phyloP scores from a whole-genome alignment of 1,140 invertebrate species.

The Tribolium madens region DNA sequence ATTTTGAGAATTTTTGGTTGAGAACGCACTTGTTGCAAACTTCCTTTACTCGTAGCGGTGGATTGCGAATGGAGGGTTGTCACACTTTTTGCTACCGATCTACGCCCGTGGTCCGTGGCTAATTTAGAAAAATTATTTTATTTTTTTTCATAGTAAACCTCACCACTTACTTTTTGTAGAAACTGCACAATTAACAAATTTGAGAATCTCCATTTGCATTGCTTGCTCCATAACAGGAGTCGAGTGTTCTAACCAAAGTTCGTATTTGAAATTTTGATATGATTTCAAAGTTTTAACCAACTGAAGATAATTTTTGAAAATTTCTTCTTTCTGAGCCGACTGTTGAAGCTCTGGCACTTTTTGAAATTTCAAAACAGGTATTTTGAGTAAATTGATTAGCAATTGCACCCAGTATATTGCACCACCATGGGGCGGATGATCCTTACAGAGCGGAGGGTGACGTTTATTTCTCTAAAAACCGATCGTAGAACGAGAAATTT shows the following conservation, averaged over 20 bases:
- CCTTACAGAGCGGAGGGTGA: slow-evolving; percentile 79
- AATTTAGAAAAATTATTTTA: not conserved
- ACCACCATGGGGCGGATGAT: slow-evolving; percentile 83
- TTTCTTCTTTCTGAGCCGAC: slow-evolving; percentile 78
- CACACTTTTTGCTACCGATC: not conserved
- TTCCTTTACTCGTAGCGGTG: not conserved
- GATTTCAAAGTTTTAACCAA: slow-evolving; percentile 80
- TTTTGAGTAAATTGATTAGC: slow-evolving; percentile 82
- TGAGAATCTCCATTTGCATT: slow-evolving; percentile 77
- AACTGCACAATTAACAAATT: slow-evolving; percentile 64
- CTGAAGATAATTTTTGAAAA: slow-evolving; percentile 80
- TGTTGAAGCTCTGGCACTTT: slow-evolving; percentile 80
- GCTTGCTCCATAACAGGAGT: slow-evolving; percentile 70
- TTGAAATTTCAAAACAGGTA: slow-evolving; percentile 81
- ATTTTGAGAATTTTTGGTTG: slow-evolving; percentile 32
- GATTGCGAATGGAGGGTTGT: not conserved
- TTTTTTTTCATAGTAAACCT: not conserved
- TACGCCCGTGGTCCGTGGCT: not conserved
- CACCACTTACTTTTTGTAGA: slow-evolving; percentile 39
- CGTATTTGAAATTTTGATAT: slow-evolving; percentile 80
- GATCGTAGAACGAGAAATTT: not conserved
- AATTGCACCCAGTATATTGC: slow-evolving; percentile 86
- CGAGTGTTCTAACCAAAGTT: slow-evolving; percentile 73
- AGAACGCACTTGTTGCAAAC: slow-evolving; percentile 8
- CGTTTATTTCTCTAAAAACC: slow-evolving; percentile 74